Percentiles rank a stretch among this genome's conserved stretches.
Conservation (phyloP, 2,888 invertebrate species). For the Aethes cnicana region DNA sequence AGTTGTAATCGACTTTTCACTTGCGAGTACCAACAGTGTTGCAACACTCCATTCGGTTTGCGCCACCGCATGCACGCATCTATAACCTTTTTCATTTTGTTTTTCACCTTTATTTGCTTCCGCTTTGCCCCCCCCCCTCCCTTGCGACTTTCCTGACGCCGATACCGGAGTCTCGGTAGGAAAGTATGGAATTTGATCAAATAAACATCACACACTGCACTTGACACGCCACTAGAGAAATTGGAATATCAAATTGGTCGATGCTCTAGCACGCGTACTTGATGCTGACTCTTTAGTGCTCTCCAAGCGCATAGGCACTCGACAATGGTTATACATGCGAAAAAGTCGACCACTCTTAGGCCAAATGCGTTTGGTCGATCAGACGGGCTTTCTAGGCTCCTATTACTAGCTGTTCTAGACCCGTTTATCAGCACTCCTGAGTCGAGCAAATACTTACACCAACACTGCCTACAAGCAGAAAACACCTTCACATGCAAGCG, state of each 20-base stretch:
- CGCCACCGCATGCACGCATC: conserved; percentile 34
- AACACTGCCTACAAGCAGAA: conserved; percentile 80
- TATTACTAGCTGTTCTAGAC: not conserved
- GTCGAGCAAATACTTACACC: conserved; percentile 47
- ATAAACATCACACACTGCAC: conserved; percentile 82
- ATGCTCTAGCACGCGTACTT: conserved; percentile 70
- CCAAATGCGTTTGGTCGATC: too few species aligned
- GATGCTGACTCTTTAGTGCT: conserved; percentile 45
- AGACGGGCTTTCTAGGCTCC: too few species aligned
- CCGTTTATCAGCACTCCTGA: conserved; percentile 24
- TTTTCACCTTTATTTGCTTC: conserved; percentile 48
- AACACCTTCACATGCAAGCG: conserved; percentile 66
- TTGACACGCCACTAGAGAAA: conserved; percentile 62
- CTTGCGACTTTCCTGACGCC: conserved; percentile 79
- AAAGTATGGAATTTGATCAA: conserved; percentile 74
- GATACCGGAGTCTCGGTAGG: conserved; percentile 76
- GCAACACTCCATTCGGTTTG: not conserved
- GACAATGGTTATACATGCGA: too few species aligned
- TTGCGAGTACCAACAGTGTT: not conserved
- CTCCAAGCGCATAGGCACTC: not conserved
- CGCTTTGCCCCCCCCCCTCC: conserved; percentile 53
- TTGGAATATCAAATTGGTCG: conserved; percentile 35
- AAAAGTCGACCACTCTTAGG: too few species aligned
- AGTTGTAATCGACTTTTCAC: too few species aligned
- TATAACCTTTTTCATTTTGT: conserved; percentile 25